Conservation (phyloP, 2,888 invertebrate species). For the Callosobruchus maculatus region DNA sequence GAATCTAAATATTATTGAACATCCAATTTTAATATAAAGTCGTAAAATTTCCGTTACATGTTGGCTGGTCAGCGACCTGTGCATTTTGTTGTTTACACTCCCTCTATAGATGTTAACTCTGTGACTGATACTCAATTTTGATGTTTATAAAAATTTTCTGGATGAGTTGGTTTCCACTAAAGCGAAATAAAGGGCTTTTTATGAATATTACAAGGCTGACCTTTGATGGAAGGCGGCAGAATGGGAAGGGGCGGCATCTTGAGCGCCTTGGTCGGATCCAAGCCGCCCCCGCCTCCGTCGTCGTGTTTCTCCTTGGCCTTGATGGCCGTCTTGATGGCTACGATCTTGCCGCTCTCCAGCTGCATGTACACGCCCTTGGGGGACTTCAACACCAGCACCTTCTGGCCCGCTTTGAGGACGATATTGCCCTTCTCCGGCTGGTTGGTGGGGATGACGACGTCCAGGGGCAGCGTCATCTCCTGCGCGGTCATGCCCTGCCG, state of each 20-base stretch:
- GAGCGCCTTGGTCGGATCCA: conserved; percentile 42
- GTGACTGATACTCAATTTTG: too few relatives aligned
- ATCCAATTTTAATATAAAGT: too few relatives aligned
- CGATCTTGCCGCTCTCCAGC: conserved; percentile 89
- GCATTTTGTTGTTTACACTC: too few relatives aligned
- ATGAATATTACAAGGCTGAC: conserved; percentile 44
- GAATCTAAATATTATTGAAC: too few relatives aligned
- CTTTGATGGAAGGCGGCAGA: conserved; percentile 50
- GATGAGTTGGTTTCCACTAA: too few relatives aligned
- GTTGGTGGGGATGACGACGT: conserved; percentile 90
- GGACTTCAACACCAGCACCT: conserved; percentile 91
- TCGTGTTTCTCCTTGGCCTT: conserved; percentile 58
- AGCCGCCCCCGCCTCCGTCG: conserved; percentile 3
- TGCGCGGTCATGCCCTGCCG: conserved; percentile 79
- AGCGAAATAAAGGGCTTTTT: too few relatives aligned
- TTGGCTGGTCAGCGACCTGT: too few relatives aligned
- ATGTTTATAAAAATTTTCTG: too few relatives aligned
- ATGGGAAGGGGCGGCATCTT: conserved; percentile 13
- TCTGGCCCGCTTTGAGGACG: conserved; percentile 88
- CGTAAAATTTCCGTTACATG: too few relatives aligned
- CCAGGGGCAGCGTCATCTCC: conserved; percentile 86
- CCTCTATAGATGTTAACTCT: too few relatives aligned
- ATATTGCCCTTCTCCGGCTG: conserved; percentile 86
- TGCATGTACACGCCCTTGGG: conserved; percentile 96
- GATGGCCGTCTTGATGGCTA: conserved; percentile 80